A percentile compares a stretch with the other conserved stretches of the same genome.
These are phyloP conservation scores for Agrilus biguttatus DNA, from an alignment of 2,888 invertebrate species.

Conservation along the genomic window DNA sequence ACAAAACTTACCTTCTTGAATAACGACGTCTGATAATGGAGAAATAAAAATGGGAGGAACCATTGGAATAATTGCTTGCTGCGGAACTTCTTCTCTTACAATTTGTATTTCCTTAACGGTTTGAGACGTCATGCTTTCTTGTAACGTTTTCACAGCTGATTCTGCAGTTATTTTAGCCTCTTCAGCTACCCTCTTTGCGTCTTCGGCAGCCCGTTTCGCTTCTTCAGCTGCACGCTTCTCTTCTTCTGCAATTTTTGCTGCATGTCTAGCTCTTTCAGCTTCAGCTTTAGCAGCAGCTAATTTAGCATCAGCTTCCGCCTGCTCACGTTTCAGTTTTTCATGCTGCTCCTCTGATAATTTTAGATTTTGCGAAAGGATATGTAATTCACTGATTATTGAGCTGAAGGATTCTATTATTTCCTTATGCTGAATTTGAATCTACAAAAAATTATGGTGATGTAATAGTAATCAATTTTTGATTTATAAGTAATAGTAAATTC, in stretches of 20 bases:
- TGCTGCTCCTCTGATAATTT: constrained; percentile 35
- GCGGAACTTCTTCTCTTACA: constrained; percentile 7
- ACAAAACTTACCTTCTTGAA: constrained; percentile 48
- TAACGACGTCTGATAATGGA: constrained; percentile 45
- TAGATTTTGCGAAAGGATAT: constrained; percentile 41
- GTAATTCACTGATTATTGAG: constrained; percentile 44
- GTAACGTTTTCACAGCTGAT: neutral
- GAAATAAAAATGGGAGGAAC: constrained; percentile 43
- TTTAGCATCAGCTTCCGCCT: constrained; percentile 33
- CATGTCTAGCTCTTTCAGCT: constrained; percentile 32
- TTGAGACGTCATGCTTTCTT: neutral
- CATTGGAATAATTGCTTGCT: constrained; percentile 14
- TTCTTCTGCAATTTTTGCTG: constrained; percentile 28
- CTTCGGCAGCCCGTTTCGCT: constrained; percentile 14
- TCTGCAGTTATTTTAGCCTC: constrained; percentile 12
- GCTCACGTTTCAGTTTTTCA: constrained; percentile 29
- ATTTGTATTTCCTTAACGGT: constrained; percentile 8
- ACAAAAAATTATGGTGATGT: neutral
- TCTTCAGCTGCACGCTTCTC: constrained; percentile 16
- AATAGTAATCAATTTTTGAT: constrained; percentile 10
- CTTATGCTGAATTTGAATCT: constrained; percentile 44
- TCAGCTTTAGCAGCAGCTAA: constrained; percentile 34
- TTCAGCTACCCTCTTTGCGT: constrained; percentile 11
- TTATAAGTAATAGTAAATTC: no score
- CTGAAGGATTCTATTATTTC: constrained; percentile 54